Conservation (phyloP, 2,888 invertebrate genomes). For the Eupithecia vulgata region DNA sequence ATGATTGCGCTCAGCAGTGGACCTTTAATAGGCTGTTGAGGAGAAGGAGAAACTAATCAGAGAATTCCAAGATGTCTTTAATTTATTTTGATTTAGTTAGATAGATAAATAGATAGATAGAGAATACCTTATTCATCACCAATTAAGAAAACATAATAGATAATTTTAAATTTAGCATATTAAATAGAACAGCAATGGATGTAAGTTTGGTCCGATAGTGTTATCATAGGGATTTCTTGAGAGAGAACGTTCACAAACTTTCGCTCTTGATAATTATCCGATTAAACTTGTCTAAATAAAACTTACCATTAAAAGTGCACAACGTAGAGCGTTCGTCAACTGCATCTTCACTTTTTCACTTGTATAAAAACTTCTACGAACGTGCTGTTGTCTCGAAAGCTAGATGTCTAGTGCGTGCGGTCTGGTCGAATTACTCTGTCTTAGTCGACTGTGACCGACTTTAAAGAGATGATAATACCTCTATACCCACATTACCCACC, state of each 20-base stretch:
- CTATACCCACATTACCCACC: background rate
- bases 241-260: background rate
- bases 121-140: too few species aligned
- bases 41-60: too few species aligned
- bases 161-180: too few species aligned
- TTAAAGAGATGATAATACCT: constrained; percentile 59
- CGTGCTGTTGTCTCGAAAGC: constrained; percentile 66
- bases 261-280: background rate
- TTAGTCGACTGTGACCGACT: constrained; percentile 60
- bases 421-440: constrained; percentile 54
- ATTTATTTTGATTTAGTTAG: too few species aligned
- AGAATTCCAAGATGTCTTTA: too few species aligned
- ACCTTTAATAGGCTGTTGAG: too few species aligned
- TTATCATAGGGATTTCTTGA: too few species aligned
- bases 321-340: constrained; percentile 59
- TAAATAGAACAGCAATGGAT: too few species aligned
- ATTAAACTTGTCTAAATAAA: constrained; percentile 1
- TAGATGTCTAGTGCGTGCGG: constrained; percentile 57
- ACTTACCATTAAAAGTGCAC: constrained; percentile 68
- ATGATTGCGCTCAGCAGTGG: too few species aligned
- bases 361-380: constrained; percentile 27
- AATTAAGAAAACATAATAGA: too few species aligned
- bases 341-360: constrained; percentile 60
- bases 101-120: too few species aligned
- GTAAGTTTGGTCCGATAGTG: too few species aligned